Conservation (phyloP, 2,113 vertebrate genomes). For the Labeo rohita region DNA sequence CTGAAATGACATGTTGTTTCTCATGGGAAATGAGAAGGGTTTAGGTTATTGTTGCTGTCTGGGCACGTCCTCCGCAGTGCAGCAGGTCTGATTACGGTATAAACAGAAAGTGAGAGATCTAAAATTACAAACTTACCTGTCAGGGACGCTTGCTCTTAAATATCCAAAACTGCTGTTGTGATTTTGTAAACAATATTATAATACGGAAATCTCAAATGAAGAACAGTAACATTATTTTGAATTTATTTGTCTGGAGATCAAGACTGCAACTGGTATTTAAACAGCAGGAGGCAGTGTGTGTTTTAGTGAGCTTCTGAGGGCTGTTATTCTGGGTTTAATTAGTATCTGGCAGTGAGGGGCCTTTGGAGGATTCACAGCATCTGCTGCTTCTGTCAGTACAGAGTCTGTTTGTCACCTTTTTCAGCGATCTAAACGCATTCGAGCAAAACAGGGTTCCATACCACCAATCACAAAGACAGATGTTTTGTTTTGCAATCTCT, state of each 20-base stretch:
- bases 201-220: background rate
- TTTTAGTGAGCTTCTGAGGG: conserved; percentile 18
- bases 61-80: background rate
- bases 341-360: conserved; percentile 29
- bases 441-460: background rate
- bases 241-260: conserved; percentile 27
- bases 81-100: background rate
- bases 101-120: conserved; percentile 25
- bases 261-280: conserved; percentile 5
- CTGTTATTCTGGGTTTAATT: conserved; percentile 45
- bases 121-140: background rate
- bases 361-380: conserved; percentile 48
- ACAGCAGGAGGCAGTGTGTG: conserved; percentile 31
- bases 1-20: background rate
- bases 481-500: conserved; percentile 10
- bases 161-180: background rate
- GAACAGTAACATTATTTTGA: conserved; percentile 18
- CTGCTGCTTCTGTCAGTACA: conserved; percentile 30
- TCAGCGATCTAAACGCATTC: background rate
- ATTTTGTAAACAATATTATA: conserved; percentile 1
- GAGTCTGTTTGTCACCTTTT: conserved; percentile 28
- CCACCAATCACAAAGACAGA: conserved; percentile 24
- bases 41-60: background rate
- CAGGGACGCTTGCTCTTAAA: background rate
- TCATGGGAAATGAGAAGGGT: conserved; percentile 10